phyloP scores from a whole-genome alignment of 2,113 vertebrate genomes.

The Dasyornis broadbenti region DNA sequence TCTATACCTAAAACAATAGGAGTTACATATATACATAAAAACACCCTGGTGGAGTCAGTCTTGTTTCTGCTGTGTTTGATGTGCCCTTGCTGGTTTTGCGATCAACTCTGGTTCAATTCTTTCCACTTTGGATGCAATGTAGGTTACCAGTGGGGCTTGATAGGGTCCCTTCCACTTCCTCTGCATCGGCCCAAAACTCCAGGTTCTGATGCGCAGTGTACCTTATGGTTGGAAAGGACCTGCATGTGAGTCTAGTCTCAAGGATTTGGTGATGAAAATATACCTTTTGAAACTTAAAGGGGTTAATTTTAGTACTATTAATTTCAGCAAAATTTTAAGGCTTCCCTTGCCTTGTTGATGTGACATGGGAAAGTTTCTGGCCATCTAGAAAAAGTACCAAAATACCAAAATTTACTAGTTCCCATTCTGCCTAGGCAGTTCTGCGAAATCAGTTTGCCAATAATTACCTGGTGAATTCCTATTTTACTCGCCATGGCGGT shows the following conservation, averaged over 20 bases:
- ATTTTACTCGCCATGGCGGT: not conserved
- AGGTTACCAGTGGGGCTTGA: too few relatives aligned
- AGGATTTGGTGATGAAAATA: not conserved
- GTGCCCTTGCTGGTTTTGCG: not conserved
- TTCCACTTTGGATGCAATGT: not conserved
- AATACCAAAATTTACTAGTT: not conserved
- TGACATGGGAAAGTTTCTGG: not conserved
- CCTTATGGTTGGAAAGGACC: not conserved
- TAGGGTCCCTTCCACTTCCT: not conserved
- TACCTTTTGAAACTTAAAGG: not conserved
- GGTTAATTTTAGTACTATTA: not conserved
- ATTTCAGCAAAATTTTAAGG: not conserved
- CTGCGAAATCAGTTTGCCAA: not conserved
- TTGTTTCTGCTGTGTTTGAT: not conserved
- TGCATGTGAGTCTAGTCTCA: fast-evolving
- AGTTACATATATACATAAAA: not conserved
- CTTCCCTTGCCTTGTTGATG: not conserved
- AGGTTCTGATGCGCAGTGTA: not conserved
- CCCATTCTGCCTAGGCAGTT: not conserved
- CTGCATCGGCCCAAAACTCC: not conserved
- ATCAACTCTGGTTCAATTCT: not conserved
- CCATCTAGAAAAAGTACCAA: not conserved
- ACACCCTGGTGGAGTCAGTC: not conserved
- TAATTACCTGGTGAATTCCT: not conserved
- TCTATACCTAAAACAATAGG: not conserved